phyloP scores from a whole-genome alignment of 2,113 vertebrate genomes.

The Vulpes vulpes region DNA sequence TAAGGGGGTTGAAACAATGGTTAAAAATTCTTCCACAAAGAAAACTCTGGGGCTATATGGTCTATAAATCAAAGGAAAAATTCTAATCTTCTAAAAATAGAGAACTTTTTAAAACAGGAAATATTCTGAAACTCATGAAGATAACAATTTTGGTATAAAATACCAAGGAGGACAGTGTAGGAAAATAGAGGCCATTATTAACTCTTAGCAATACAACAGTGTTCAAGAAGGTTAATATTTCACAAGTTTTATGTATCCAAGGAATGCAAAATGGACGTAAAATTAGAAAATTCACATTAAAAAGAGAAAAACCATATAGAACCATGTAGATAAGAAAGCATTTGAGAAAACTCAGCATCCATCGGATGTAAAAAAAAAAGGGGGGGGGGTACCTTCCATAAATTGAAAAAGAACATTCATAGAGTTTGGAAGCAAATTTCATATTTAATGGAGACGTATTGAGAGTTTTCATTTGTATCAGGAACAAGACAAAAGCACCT shows the following conservation, averaged over 20 bases:
- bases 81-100: not conserved
- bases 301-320: not conserved
- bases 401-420: not conserved
- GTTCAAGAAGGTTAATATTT: not conserved
- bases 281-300: not conserved
- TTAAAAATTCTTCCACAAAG: not conserved
- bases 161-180: not conserved
- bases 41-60: not conserved
- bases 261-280: not conserved
- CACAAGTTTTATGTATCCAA: not conserved
- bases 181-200: not conserved
- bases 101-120: not conserved
- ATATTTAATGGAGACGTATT: not conserved
- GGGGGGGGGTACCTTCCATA: not conserved
- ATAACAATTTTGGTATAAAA: not conserved
- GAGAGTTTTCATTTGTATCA: not conserved
- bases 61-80: conserved; percentile 11
- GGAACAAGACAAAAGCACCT: not conserved
- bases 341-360: not conserved
- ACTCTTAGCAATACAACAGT: not conserved
- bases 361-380: no score
- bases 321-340: not conserved
- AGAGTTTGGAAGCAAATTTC: not conserved
- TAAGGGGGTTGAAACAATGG: not conserved
- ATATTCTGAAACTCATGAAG: not conserved